Percentiles rank a stretch among this genome's conserved stretches.
These are phyloP conservation scores for Ormyrus rosae DNA, from an alignment of 2,888 invertebrate species.

Conservation along the genomic window DNA sequence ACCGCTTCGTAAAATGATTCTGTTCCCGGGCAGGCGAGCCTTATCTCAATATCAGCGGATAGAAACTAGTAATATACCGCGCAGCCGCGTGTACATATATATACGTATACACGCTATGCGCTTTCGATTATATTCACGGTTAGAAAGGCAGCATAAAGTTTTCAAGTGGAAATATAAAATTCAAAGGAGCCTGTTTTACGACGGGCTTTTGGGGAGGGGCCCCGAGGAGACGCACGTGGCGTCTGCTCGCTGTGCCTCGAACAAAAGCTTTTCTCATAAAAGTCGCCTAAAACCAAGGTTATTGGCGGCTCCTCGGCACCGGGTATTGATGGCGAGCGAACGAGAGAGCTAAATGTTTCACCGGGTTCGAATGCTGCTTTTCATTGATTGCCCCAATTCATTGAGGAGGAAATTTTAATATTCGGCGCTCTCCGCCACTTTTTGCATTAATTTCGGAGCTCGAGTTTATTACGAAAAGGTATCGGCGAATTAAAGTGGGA, in stretches of 20 bases:
- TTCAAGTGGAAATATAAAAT: conserved; percentile 51
- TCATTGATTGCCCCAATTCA: no score
- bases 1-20: background rate
- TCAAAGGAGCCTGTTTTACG: conserved; percentile 44
- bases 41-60: conserved; percentile 38
- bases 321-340: conserved; percentile 32
- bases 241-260: background rate
- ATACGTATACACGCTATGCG: background rate
- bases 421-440: no score
- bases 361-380: background rate
- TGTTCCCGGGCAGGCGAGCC: background rate
- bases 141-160: conserved; percentile 20
- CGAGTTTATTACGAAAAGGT: no score
- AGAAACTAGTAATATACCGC: conserved; percentile 10
- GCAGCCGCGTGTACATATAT: background rate
- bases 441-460: no score
- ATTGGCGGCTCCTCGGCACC: conserved; percentile 17
- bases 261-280: conserved; percentile 48
- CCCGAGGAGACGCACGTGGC: background rate
- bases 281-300: conserved; percentile 49
- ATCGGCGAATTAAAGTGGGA: no score
- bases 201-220: background rate
- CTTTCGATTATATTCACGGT: conserved; percentile 44
- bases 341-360: conserved; percentile 35
- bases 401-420: no score